A percentile compares a stretch with the other conserved stretches of the same genome.
Conservation (phyloP, 2,888 invertebrate species). For the Linyphia triangularis region DNA sequence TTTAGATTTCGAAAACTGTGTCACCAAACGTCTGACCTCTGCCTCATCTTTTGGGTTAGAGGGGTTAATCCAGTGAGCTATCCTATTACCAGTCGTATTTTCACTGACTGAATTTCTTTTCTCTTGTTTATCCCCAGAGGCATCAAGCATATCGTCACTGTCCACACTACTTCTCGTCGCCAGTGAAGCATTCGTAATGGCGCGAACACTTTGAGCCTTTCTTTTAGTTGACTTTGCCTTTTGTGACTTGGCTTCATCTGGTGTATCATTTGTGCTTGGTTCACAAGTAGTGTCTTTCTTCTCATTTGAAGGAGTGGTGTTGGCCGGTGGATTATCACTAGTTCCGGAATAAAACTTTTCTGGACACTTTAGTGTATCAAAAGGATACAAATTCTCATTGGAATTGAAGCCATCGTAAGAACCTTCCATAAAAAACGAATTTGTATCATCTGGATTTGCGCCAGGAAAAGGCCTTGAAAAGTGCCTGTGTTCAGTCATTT, state of each 20-base stretch:
- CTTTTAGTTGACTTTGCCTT: not conserved
- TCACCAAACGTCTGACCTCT: conserved; percentile 21
- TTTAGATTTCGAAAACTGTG: conserved; percentile 34
- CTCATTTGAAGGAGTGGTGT: not conserved
- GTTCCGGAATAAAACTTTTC: not conserved
- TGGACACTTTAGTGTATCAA: not conserved
- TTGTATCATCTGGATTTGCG: not conserved
- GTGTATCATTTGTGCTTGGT: not conserved
- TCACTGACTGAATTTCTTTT: not conserved
- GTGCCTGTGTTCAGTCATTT: not conserved
- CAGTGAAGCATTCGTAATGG: not conserved
- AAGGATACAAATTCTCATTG: not conserved
- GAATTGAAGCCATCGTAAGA: not conserved
- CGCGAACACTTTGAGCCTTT: not conserved
- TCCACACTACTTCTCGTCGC: not conserved
- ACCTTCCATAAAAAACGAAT: not conserved
- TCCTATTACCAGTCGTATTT: conserved; percentile 10
- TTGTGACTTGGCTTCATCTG: not conserved
- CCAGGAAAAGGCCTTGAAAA: not conserved
- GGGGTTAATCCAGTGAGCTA: conserved; percentile 48
- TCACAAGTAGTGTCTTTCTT: not conserved
- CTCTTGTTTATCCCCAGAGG: not conserved
- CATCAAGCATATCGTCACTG: not conserved
- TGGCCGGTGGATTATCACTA: not conserved
- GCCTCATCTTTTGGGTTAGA: conserved; percentile 44